phyloP scores from a whole-genome alignment of 2,113 vertebrate genomes.

The Percina caprodes region DNA sequence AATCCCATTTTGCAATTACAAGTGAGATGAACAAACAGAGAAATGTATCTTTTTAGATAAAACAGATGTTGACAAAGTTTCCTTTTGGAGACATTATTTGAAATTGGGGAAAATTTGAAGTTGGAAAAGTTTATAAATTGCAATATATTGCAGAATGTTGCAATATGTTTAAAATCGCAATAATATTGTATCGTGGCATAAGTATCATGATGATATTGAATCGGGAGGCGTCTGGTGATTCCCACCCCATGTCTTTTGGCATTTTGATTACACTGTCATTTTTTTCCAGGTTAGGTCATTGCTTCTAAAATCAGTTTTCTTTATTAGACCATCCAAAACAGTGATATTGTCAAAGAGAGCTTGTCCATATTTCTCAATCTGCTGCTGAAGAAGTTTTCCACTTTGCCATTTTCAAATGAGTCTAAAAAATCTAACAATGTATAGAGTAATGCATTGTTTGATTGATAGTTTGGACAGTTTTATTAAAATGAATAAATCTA shows the following conservation, averaged over 20 bases:
- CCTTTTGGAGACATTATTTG: too few relatives aligned
- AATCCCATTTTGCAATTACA: too few relatives aligned
- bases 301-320: conserved; percentile 20
- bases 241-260: background rate
- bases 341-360: conserved; percentile 7
- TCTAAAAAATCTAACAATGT: conserved; percentile 21
- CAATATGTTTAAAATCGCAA: too few relatives aligned
- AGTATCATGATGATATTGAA: too few relatives aligned
- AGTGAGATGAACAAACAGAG: too few relatives aligned
- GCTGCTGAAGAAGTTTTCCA: conserved; percentile 17
- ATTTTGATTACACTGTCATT: conserved; percentile 4
- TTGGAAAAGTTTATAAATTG: too few relatives aligned
- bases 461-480: conserved; percentile 33
- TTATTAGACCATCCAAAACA: conserved; percentile 8
- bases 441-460: conserved; percentile 7
- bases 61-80: too few relatives aligned
- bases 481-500: background rate
- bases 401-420: conserved; percentile 32
- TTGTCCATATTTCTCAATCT: conserved; percentile 38
- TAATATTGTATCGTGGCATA: too few relatives aligned
- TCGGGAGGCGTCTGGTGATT: too few relatives aligned
- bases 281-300: conserved; percentile 19
- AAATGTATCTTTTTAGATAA: too few relatives aligned
- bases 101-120: too few relatives aligned
- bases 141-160: too few relatives aligned